Conservation (phyloP, 1,140 invertebrate species). For the Zaprionus taronus region DNA sequence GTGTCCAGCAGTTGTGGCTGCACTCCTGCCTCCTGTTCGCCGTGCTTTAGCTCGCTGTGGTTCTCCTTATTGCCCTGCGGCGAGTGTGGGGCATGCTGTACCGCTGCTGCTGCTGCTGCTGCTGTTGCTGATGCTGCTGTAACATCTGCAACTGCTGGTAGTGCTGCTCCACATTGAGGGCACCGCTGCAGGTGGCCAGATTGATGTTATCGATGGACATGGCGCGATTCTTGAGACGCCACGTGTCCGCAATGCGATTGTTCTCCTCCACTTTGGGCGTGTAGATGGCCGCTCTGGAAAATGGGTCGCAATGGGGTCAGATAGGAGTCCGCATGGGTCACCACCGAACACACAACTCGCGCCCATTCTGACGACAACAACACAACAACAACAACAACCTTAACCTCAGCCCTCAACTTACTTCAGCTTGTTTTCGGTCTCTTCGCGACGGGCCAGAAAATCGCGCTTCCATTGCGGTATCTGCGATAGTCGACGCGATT, state of each 20-base stretch:
- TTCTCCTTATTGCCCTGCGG: constrained; percentile 84
- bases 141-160: constrained; percentile 72
- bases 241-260: constrained; percentile 85
- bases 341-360: background rate
- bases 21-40: constrained; percentile 27
- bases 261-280: constrained; percentile 88
- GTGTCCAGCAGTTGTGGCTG: constrained; percentile 9
- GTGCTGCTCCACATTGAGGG: constrained; percentile 68
- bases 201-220: constrained; percentile 87
- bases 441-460: constrained; percentile 92
- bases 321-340: constrained; percentile 38
- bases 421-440: constrained; percentile 90
- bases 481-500: constrained; percentile 92
- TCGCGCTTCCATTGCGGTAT: constrained; percentile 97
- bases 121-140: constrained; percentile 26
- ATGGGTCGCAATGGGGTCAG: constrained; percentile 49
- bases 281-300: constrained; percentile 87
- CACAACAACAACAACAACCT: constrained; percentile 1
- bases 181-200: constrained; percentile 60
- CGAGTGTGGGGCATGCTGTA: background rate
- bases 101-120: constrained; percentile 55
- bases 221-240: constrained; percentile 86
- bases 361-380: constrained; percentile 9
- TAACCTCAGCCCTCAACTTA: constrained; percentile 74
- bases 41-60: constrained; percentile 41